Percentiles rank a stretch among this genome's conserved stretches.
Evolutionary conservation across 2,888 invertebrate species (phyloP).

Genomic region (Reticulitermes lucifugus): DNA sequence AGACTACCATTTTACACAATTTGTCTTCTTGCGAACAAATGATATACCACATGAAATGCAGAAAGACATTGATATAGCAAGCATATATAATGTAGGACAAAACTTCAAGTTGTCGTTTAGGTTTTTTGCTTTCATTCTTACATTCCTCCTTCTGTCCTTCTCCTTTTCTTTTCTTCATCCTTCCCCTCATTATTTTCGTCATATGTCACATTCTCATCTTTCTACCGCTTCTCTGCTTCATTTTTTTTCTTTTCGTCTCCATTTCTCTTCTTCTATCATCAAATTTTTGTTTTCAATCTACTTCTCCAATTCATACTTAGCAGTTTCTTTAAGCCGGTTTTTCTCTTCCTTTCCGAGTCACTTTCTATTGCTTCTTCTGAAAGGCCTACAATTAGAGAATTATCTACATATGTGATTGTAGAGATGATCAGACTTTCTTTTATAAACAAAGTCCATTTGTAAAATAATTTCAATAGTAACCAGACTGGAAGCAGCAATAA

Average conservation of each 20-base stretch:
- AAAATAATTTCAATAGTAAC: too few relatives aligned
- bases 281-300: neutral
- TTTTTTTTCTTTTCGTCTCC: neutral
- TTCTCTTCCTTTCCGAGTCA: too few relatives aligned
- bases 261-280: conserved; percentile 26
- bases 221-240: neutral
- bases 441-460: too few relatives aligned
- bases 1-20: too few relatives aligned
- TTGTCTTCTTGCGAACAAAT: neutral
- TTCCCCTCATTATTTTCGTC: conserved; percentile 42
- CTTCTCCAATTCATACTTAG: neutral
- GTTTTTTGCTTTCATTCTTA: conserved; percentile 39
- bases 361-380: too few relatives aligned
- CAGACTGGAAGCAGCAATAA: too few relatives aligned
- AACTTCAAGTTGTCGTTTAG: neutral
- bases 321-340: too few relatives aligned
- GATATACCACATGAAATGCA: too few relatives aligned
- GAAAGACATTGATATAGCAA: neutral
- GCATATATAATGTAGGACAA: neutral
- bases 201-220: neutral
- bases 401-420: too few relatives aligned
- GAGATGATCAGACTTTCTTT: too few relatives aligned
- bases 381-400: too few relatives aligned
- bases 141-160: conserved; percentile 45
- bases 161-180: conserved; percentile 29